Conservation (phyloP, 2,888 invertebrate species). For the Helobdella robusta region DNA sequence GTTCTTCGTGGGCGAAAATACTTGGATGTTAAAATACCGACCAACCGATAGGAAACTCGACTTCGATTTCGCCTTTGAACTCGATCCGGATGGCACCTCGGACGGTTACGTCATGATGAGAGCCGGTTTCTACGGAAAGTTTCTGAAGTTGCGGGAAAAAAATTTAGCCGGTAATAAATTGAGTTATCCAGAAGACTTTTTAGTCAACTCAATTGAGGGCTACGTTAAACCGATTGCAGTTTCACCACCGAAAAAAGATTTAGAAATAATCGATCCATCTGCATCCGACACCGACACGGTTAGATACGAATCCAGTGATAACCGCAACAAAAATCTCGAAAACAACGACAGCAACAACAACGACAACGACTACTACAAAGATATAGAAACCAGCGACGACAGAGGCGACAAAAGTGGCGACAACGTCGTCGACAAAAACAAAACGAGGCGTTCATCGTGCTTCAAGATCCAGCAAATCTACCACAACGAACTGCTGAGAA, state of each 20-base stretch:
- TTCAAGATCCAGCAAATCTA: conserved; percentile 23
- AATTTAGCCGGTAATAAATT: no score
- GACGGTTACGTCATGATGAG: conserved; percentile 34
- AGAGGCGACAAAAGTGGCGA: background rate
- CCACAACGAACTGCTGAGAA: conserved; percentile 27
- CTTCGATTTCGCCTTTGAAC: conserved; percentile 29
- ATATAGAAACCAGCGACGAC: conserved; percentile 6
- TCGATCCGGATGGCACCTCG: background rate
- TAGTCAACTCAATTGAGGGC: no score
- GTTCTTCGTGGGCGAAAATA: conserved; percentile 38
- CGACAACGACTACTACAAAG: background rate
- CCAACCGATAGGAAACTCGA: conserved; percentile 28
- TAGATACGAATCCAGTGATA: no score
- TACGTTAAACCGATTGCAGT: no score
- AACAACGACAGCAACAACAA: background rate
- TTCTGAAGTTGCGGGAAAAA: background rate
- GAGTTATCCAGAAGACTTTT: no score
- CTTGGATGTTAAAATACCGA: conserved; percentile 33
- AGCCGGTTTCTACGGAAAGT: conserved; percentile 19
- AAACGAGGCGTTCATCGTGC: conserved; percentile 4
- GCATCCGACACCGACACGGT: background rate
- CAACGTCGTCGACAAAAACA: background rate
- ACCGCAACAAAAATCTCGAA: no score
- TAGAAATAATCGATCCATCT: background rate
- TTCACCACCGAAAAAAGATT: no score